These are phyloP conservation scores for Drosophila prostipennis DNA, from an alignment of 2,888 invertebrate genomes.

Conservation along the genomic window DNA sequence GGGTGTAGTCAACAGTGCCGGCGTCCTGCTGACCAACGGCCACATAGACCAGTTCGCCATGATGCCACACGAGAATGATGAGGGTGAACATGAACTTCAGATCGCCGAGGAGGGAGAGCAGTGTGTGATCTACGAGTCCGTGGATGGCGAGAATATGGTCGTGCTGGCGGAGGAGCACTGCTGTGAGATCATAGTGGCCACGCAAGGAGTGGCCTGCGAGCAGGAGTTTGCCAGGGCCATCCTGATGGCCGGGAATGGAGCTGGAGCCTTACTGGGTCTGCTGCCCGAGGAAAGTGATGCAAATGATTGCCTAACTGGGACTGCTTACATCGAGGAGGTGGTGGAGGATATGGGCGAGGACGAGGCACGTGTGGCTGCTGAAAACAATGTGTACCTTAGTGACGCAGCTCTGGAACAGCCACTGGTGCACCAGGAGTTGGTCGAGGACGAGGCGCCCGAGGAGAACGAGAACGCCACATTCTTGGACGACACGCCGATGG, in stretches of 20 bases:
- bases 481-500: slow-evolving; percentile 48
- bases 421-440: slow-evolving; percentile 38
- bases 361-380: slow-evolving; percentile 24
- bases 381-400: slow-evolving; percentile 61
- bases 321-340: slow-evolving; percentile 30
- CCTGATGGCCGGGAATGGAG: slow-evolving; percentile 38
- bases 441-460: slow-evolving; percentile 48
- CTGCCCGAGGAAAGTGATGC: slow-evolving; percentile 13
- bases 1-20: slow-evolving; percentile 20
- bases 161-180: slow-evolving; percentile 58
- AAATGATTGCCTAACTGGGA: slow-evolving; percentile 35
- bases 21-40: slow-evolving; percentile 47
- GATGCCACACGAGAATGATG: slow-evolving; percentile 22
- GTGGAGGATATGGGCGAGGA: slow-evolving; percentile 29
- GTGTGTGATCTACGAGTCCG: slow-evolving; percentile 58
- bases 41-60: slow-evolving; percentile 13
- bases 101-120: slow-evolving; percentile 19
- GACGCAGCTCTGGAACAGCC: slow-evolving; percentile 61
- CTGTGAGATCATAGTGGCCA: slow-evolving; percentile 62
- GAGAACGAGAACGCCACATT: slow-evolving; percentile 53
- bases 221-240: slow-evolving; percentile 50
- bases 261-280: slow-evolving; percentile 21
- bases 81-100: slow-evolving; percentile 15
- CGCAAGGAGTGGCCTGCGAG: slow-evolving; percentile 39
- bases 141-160: slow-evolving; percentile 53